Conservation (phyloP, 2,888 invertebrate genomes). For the Ptilodon capucinus region DNA sequence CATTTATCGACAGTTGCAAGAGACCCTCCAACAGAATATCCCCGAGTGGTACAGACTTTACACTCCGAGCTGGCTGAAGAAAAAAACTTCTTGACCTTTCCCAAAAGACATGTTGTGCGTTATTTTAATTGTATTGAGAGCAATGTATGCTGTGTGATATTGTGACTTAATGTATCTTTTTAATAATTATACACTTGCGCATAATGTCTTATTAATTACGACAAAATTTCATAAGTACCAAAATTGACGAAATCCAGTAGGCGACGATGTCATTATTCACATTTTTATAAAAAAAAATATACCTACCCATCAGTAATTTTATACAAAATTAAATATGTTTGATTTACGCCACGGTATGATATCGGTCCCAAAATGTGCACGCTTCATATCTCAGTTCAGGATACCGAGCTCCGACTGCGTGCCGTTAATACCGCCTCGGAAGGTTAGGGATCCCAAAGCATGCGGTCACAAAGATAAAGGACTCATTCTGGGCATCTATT, state of each 20-base stretch:
- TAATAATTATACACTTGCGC: conserved; percentile 54
- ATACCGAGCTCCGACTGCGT: conserved; percentile 57
- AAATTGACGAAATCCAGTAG: conserved; percentile 55
- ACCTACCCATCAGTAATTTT: conserved; percentile 27
- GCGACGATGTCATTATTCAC: conserved; percentile 49
- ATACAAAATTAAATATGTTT: conserved; percentile 59
- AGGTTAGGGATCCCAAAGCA: conserved; percentile 49
- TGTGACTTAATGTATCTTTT: conserved; percentile 62
- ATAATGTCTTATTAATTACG: conserved; percentile 39
- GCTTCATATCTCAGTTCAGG: conserved; percentile 65
- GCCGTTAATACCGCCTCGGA: conserved; percentile 40
- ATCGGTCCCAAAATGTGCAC: conserved; percentile 35
- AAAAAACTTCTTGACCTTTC: conserved; percentile 72
- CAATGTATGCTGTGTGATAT: conserved; percentile 68
- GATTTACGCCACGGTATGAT: conserved; percentile 25
- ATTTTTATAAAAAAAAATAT: conserved; percentile 5
- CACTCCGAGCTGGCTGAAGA: conserved; percentile 70
- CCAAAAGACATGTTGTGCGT: conserved; percentile 70
- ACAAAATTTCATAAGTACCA: conserved; percentile 24
- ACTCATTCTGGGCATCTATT: conserved; percentile 85
- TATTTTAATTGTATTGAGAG: conserved; percentile 64
- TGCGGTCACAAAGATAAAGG: conserved; percentile 69
- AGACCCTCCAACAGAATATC: conserved; percentile 82
- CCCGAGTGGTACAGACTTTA: conserved; percentile 80
- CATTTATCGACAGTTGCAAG: conserved; percentile 89